Evolutionary conservation across 2,888 invertebrate genomes (phyloP), one percentile per base, ranked within the genome.

Genomic region (Tetanocera ferruginea): DNA sequence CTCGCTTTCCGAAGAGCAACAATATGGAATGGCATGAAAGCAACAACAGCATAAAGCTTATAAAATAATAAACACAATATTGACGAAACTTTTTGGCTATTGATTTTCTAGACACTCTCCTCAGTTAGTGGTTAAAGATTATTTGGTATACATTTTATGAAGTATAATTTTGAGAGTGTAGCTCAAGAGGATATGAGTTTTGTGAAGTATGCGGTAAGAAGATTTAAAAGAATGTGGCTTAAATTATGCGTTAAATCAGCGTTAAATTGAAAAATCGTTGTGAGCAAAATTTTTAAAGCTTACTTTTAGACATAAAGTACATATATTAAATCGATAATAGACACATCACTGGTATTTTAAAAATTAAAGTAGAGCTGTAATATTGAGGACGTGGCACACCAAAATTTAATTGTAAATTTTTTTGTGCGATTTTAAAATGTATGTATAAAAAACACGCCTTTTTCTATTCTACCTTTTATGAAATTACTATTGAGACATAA

Each of bases 21-120:
- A 3, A 14, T 43, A 43, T 43, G 1, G 1, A 43, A 43, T 43
- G 11, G 43, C 11, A 43, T 23, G 55, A 8, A 23, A 23, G 55
- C 3, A 55, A 6, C 55, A 66, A 43, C 37, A 43, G 11, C 17
- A 14, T 37, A 28, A 8, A 64, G 67, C 49, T 34, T 67, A 69
- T 69, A 49, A 72, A 64, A 72, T 72, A 72, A 71, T 69, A 71
- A 76, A 57, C 23, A 57, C 49, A 71, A 71, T 74, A 78, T 74
- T 78, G 78, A 69, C 78, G 75, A 75, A 75, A 52, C 75, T 75
- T 75, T 78, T 75, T 70, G 49, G 28, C 9, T 78, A 78, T 78
- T 64, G 78, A 78, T 78, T 78, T 78, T 78, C 64, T 23, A 23
- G 11, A 9, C 43, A 1, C 43, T 9, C 60, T 60, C 67, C n/a